Percentiles rank a stretch among this genome's conserved stretches.
Evolutionary conservation across 2,113 vertebrate species (phyloP).

Genomic region (Prinia subflava): DNA sequence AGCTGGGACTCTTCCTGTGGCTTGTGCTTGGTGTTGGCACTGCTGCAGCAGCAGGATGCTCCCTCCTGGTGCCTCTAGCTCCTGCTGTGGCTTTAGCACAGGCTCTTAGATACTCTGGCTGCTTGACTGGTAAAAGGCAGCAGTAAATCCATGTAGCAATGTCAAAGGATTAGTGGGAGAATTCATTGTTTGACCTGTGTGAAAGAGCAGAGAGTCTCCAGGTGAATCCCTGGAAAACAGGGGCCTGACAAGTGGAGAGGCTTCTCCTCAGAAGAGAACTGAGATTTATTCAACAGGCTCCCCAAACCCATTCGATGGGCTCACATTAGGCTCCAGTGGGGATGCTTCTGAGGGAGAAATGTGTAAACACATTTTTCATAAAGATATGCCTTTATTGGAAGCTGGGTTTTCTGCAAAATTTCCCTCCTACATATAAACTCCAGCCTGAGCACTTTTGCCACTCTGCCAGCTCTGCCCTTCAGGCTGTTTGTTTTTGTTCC

Average conservation of each 20-base stretch:
- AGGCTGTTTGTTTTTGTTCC: background rate
- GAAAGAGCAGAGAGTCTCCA: background rate
- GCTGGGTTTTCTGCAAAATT: background rate
- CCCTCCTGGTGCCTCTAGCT: accelerated
- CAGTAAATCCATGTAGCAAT: background rate
- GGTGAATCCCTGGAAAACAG: background rate
- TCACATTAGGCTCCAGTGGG: background rate
- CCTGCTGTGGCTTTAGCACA: background rate
- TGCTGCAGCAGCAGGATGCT: background rate
- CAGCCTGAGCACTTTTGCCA: background rate
- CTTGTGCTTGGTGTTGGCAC: background rate
- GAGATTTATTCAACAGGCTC: background rate
- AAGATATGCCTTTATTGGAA: background rate
- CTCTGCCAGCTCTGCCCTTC: background rate
- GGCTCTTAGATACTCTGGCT: background rate
- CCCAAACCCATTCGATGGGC: background rate
- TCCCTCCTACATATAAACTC: background rate
- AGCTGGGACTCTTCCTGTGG: too few species aligned
- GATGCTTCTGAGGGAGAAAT: background rate
- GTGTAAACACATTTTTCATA: accelerated
- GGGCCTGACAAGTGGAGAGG: background rate
- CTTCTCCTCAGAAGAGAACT: background rate
- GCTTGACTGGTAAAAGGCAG: background rate
- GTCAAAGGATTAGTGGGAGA: background rate
- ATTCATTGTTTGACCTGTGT: background rate